These are phyloP conservation scores for Cerceris rybyensis DNA, from an alignment of 2,888 invertebrate species.

Conservation along the genomic window DNA sequence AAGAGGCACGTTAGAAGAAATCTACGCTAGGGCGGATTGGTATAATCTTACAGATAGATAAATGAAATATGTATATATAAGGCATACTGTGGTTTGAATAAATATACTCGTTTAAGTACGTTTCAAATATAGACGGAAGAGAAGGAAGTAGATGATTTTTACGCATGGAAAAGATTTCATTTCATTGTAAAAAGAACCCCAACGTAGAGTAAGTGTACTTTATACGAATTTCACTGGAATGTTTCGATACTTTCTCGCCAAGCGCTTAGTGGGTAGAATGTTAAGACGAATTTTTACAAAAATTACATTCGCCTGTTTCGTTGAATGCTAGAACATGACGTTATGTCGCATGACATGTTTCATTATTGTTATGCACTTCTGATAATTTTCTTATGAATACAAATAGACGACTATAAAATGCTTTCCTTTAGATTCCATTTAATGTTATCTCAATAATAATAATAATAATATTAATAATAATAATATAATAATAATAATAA, in stretches of 20 bases:
- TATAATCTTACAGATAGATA: slow-evolving; percentile 13
- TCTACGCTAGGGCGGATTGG: slow-evolving; percentile 34
- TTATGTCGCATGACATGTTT: slow-evolving; percentile 49
- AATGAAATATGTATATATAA: slow-evolving; percentile 19
- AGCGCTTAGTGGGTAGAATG: slow-evolving; percentile 49
- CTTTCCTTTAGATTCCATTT: slow-evolving; percentile 72
- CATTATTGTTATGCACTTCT: slow-evolving; percentile 44
- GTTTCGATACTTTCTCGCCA: slow-evolving; percentile 53
- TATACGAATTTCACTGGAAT: slow-evolving; percentile 58
- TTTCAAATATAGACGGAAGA: slow-evolving; percentile 7
- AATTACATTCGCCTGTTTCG: slow-evolving; percentile 34
- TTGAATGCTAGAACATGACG: slow-evolving; percentile 43
- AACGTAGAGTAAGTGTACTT: slow-evolving; percentile 45
- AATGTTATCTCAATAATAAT: slow-evolving; percentile 75
- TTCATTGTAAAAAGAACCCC: slow-evolving; percentile 14
- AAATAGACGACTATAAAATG: slow-evolving; percentile 74
- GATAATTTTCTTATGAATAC: slow-evolving; percentile 60
- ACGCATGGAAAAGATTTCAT: slow-evolving; percentile 12
- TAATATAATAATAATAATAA: slow-evolving; percentile 72
- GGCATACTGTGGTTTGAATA: slow-evolving; percentile 22
- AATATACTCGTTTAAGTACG: slow-evolving; percentile 46
- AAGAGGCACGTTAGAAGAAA: slow-evolving; percentile 24
- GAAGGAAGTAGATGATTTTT: background rate
- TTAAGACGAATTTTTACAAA: slow-evolving; percentile 43
- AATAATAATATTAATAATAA: slow-evolving; percentile 72